phyloP scores from a whole-genome alignment of 2,888 invertebrate genomes.

The Charanyca ferruginea region DNA sequence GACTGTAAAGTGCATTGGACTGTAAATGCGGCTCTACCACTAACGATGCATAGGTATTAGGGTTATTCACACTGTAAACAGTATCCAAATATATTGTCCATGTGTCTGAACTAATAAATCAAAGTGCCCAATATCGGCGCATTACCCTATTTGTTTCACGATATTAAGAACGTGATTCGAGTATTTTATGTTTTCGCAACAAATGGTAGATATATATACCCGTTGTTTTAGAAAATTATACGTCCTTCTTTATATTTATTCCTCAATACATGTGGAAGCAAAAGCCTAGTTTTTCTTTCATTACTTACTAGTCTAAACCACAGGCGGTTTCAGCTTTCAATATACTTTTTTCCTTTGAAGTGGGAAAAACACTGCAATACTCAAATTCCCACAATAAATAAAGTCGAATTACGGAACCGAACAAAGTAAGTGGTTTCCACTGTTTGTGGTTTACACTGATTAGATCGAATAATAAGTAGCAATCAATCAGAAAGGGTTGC shows the following conservation, averaged over 20 bases:
- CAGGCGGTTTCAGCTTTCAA: not conserved
- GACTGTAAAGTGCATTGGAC: conserved; percentile 31
- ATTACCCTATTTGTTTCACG: conserved; percentile 68
- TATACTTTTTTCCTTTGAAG: conserved; percentile 25
- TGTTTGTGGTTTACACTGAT: conserved; percentile 2
- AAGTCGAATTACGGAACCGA: not conserved
- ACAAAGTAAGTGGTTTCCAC: not conserved
- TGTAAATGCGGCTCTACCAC: conserved; percentile 7
- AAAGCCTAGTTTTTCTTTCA: conserved; percentile 20
- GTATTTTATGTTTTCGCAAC: conserved; percentile 56
- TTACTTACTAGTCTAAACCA: conserved; percentile 10
- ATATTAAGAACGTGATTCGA: conserved; percentile 82
- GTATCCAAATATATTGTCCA: conserved; percentile 25
- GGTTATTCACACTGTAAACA: conserved; percentile 16
- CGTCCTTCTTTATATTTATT: not conserved
- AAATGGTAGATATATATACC: conserved; percentile 20
- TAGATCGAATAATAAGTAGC: not conserved
- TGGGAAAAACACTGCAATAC: not conserved
- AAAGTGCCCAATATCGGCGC: conserved; percentile 73
- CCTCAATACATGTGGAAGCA: conserved; percentile 1
- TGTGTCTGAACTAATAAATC: conserved; percentile 77
- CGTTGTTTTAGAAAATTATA: conserved; percentile 10
- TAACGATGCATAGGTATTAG: not conserved
- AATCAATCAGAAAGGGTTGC: too few relatives aligned
- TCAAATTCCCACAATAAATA: conserved; percentile 14